Evolutionary conservation across 2,888 invertebrate species (phyloP).

Genomic region (Halictus quadricinctus): DNA sequence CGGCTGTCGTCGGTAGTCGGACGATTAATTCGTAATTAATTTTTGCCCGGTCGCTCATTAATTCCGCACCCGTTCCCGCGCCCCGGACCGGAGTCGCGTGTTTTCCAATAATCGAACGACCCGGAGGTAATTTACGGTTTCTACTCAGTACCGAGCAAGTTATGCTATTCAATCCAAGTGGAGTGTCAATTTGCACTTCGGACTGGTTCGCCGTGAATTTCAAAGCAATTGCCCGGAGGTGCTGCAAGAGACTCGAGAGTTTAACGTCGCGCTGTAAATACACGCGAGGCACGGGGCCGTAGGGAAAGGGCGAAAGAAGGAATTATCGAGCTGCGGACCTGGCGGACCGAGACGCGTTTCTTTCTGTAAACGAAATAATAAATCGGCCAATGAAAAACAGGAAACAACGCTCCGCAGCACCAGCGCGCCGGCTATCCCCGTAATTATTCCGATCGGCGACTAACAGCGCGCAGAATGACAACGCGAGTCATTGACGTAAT

Average conservation of each 20-base stretch:
- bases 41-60: constrained; percentile 25
- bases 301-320: background rate
- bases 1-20: background rate
- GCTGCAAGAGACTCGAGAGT: constrained; percentile 19
- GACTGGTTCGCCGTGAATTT: constrained; percentile 34
- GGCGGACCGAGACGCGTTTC: background rate
- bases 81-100: background rate
- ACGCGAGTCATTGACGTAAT: constrained; percentile 13
- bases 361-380: background rate
- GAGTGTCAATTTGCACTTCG: constrained; percentile 40
- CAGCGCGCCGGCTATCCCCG: background rate
- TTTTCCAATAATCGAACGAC: constrained; percentile 45
- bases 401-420: background rate
- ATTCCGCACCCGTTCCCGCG: constrained; percentile 25
- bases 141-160: constrained; percentile 17
- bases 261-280: constrained; percentile 21
- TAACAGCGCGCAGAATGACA: background rate
- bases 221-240: constrained; percentile 25
- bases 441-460: constrained; percentile 28
- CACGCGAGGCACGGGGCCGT: background rate
- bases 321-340: background rate
- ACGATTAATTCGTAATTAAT: constrained; percentile 28
- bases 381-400: constrained; percentile 12
- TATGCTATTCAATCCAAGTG: constrained; percentile 39
- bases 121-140: constrained; percentile 30